A percentile compares a stretch with the other conserved stretches of the same genome.
Conservation (phyloP, 2,888 invertebrate species). For the Phanerotoma sp. region DNA sequence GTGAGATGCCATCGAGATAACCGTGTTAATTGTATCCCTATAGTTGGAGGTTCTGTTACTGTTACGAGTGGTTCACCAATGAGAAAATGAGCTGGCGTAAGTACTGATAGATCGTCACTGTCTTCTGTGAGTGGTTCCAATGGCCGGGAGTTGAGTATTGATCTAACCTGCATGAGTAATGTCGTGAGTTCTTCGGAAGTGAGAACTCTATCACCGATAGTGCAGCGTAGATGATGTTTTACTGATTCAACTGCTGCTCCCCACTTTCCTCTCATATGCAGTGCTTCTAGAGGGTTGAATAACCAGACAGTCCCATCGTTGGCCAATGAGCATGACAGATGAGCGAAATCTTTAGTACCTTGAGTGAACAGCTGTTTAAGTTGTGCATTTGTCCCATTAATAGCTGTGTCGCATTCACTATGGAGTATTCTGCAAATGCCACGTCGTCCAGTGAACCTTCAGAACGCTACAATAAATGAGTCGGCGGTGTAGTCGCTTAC, state of each 20-base stretch:
- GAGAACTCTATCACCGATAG: conserved; percentile 25
- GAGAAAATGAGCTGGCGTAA: too few species aligned
- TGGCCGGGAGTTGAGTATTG: too few species aligned
- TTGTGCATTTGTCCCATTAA: conserved; percentile 17
- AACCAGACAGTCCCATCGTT: conserved; percentile 35
- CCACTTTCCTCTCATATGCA: conserved; percentile 42
- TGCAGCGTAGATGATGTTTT: conserved; percentile 35
- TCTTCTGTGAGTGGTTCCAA: conserved; percentile 23
- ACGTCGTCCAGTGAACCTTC: conserved; percentile 19
- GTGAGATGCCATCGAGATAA: conserved; percentile 18
- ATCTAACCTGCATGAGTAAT: conserved; percentile 23
- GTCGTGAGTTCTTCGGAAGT: conserved; percentile 15
- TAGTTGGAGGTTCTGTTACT: conserved; percentile 19
- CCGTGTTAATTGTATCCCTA: too few species aligned
- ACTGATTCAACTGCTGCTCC: conserved; percentile 39
- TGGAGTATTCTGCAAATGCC: too few species aligned
- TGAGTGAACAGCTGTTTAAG: conserved; percentile 3
- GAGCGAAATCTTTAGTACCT: background rate
- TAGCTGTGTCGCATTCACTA: conserved; percentile 28
- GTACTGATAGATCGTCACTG: too few species aligned
- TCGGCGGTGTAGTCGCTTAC: too few species aligned
- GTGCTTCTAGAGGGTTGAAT: conserved; percentile 39
- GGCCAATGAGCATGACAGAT: background rate
- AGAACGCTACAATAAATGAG: conserved; percentile 16
- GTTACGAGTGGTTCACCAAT: too few species aligned